These are phyloP conservation scores for Zaprionus africanus DNA, from an alignment of 1,140 invertebrate species.

Conservation along the genomic window DNA sequence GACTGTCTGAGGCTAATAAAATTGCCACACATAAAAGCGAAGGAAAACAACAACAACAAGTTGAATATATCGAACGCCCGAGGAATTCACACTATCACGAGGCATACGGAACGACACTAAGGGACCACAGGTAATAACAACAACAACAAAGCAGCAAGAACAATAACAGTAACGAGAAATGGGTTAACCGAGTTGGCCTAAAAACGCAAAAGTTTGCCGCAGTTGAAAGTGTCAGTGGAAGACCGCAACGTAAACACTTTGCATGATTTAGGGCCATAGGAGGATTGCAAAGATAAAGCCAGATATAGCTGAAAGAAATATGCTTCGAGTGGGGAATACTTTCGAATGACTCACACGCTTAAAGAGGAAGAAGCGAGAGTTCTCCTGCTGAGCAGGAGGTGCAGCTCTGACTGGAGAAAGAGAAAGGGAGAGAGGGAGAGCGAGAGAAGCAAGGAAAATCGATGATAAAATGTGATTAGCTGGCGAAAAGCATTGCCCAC, in stretches of 20 bases:
- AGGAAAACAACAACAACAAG: slow-evolving; percentile 30
- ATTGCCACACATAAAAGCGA: slow-evolving; percentile 58
- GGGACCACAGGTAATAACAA: slow-evolving; percentile 14
- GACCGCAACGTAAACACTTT: slow-evolving; percentile 67
- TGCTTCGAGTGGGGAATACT: slow-evolving; percentile 5
- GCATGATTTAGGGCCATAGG: slow-evolving; percentile 74
- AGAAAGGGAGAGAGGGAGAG: slow-evolving; percentile 20
- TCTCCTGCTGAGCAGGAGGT: slow-evolving; percentile 31
- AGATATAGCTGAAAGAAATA: slow-evolving; percentile 13
- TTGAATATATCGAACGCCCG: slow-evolving; percentile 33
- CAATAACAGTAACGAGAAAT: slow-evolving; percentile 46
- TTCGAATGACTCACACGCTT: slow-evolving; percentile 55
- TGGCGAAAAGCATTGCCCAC: slow-evolving; percentile 35
- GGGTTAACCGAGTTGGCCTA: slow-evolving; percentile 76
- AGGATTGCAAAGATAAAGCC: slow-evolving; percentile 49
- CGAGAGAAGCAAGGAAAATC: slow-evolving; percentile 55
- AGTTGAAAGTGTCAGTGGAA: slow-evolving; percentile 60
- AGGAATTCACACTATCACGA: slow-evolving; percentile 60
- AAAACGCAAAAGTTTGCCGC: slow-evolving; percentile 75
- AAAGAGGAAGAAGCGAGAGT: slow-evolving; percentile 36
- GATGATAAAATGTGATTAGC: slow-evolving; percentile 74
- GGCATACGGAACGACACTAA: not conserved
- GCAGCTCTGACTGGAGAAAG: slow-evolving; percentile 18
- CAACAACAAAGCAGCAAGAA: not conserved
- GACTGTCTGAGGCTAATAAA: slow-evolving; percentile 73